Base-by-base conservation (phyloP, 2,888 invertebrate species). In the Uloborus plumipes region DNA sequence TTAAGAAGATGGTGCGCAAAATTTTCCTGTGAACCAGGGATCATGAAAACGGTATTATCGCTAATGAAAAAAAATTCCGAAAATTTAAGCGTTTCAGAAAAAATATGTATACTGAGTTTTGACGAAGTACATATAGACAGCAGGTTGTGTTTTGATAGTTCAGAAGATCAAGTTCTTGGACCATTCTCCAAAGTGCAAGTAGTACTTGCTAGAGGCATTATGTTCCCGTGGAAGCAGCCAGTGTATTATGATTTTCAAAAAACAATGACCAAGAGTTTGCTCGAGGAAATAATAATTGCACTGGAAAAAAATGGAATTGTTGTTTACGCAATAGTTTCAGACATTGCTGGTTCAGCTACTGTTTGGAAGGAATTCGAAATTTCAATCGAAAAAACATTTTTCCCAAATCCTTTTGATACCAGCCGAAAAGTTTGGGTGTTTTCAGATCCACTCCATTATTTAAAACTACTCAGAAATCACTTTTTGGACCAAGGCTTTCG, bases 181-280 rank as follows among this genome's bases (percentile, higher is more conserved):
- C 64, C 26, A 14, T 64, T 14, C 14, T 26, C 20, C 9, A 64
- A 26, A 64, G 64, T 64, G 1, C 64, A 22, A n/a, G 20, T 64
- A 13, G 64, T 64, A 14, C n/a, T 64, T 2, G 26, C 22, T 26
- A 7, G 64, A 64, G 64, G 64, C 16, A 26, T 64, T n/a, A 39
- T 26, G 11, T 64, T 31, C 1, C 22, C 31, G 7, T 64, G 64
- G 64, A 64, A 64, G 26, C 64, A 64, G 47, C 64, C 64, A 14
- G 47, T 64, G 11, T 64, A 39, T 64, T 64, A 2, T 64, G 64
- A 64, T 64, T 64, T 64, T 64, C 26, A 64, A n/a, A 64, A 14
- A 22, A 14, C 14, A 14, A 64, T 64, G 64, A 64, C n/a, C 4
- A 64, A 18, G 31, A 22, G 6, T 22, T 26, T 64, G 2, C 31